A percentile compares a stretch with the other conserved stretches of the same genome.
Evolutionary conservation across 2,113 vertebrate species (phyloP).

Genomic region (Carlito syrichta): DNA sequence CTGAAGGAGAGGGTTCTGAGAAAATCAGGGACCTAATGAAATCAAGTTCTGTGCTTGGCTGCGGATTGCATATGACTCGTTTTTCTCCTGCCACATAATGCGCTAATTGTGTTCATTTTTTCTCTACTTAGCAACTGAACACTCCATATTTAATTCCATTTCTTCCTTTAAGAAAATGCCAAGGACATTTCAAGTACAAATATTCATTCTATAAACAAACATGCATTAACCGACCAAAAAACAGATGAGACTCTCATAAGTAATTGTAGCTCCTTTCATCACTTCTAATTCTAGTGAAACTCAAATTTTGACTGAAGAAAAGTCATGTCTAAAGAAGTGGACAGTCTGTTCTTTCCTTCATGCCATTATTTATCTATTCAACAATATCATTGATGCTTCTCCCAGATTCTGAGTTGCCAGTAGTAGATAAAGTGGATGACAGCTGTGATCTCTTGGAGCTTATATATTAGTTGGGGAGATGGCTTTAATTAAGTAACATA

Average conservation of each 20-base stretch:
- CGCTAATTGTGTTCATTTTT: slow-evolving; percentile 9
- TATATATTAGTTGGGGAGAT: not conserved
- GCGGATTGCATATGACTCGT: not conserved
- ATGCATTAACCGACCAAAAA: not conserved
- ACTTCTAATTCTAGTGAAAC: not conserved
- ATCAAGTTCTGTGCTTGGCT: not conserved
- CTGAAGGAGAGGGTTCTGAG: not conserved
- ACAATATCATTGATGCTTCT: rapidly evolving
- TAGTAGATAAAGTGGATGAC: not conserved
- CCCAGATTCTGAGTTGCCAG: not conserved
- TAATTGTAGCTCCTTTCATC: not conserved
- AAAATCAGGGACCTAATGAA: not conserved
- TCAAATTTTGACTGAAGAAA: not conserved
- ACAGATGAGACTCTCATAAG: not conserved
- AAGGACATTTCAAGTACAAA: slow-evolving; percentile 34
- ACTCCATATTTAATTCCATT: slow-evolving; percentile 3
- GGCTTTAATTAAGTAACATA: not conserved
- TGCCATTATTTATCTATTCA: rapidly evolving
- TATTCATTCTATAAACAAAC: not conserved
- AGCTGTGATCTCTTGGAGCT: not conserved
- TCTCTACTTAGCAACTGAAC: not conserved
- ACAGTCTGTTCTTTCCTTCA: not conserved
- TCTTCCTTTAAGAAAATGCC: slow-evolving; percentile 29
- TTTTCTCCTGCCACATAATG: not conserved
- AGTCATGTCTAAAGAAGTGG: not conserved